Evolutionary conservation across 2,888 invertebrate genomes (phyloP), one percentile per base, ranked within the genome.

Genomic region (Dasysyrphus tricinctus): DNA sequence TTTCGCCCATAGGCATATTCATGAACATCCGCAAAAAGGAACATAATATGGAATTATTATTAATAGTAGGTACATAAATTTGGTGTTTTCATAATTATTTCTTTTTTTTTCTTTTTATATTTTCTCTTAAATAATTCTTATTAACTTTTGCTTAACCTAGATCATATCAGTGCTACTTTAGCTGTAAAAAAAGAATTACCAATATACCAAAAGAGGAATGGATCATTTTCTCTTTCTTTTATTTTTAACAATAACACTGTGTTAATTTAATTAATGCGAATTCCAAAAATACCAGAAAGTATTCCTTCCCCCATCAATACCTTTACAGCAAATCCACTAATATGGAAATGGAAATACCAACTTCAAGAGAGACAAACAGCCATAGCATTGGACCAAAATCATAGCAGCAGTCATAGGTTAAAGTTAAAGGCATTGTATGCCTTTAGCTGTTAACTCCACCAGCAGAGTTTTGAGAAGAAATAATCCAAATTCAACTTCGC

Each of bases 341-440:
- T 80, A 85, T 80, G 80, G 80, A 80, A 84, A 84, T 76, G 84
- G 84, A 84, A 84, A 84, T 80, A 44, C 84, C 80, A 76, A 67
- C 57, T 34, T 24, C 51, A 69, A 34, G 12, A 34, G 12, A 63
- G 51, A 12, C 56, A 75, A 37, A 24, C 11, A 70, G 14, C 16
- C 83, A 24, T 9, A 12, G 14, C 24, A 47, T 39, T 73, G 51
- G 65, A 59, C 80, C 75, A 59, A 85, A 85, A 85, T 77, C 69
- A 73, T 63, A 74, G 37, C 75, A 69, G 49, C 80, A 85, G 84
- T 84, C 80, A 84, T 84, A 85, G 83, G 83, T 84, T 84, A 84
- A 57, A 72, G 76, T 37, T 76, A 75, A 76, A 44, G 69, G 37
- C 76, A 49, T 63, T 44, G 29, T 63, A 5, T n/a, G 32, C 14